Percentiles rank a stretch among this genome's conserved stretches.
These are phyloP conservation scores for Miniopterus natalensis DNA, from an alignment of 2,113 vertebrate genomes.

Conservation along the genomic window DNA sequence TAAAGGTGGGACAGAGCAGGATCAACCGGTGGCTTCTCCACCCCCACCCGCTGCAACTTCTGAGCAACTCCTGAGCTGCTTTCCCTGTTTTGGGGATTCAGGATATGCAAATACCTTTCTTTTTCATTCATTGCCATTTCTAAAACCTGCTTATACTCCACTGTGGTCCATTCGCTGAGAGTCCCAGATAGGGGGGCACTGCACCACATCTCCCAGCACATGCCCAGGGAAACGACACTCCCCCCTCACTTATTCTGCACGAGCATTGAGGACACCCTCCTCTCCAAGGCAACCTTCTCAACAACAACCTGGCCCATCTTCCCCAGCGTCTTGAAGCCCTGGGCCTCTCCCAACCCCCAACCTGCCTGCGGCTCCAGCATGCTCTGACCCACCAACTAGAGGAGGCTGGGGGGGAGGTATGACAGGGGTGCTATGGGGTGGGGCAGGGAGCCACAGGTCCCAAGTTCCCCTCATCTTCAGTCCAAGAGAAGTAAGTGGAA, in stretches of 20 bases:
- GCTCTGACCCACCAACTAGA: not conserved
- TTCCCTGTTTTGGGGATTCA: not conserved
- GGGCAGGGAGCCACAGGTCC: not conserved
- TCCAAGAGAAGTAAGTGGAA: not conserved
- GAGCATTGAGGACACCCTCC: not conserved
- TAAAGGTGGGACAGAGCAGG: not conserved
- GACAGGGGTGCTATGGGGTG: rapidly evolving
- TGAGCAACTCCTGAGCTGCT: not conserved
- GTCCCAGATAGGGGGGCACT: not conserved
- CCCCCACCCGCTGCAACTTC: not conserved
- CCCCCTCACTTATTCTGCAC: too few species aligned
- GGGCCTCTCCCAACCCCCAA: not conserved
- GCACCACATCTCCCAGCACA: not conserved
- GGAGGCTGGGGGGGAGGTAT: not conserved
- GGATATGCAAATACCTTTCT: not conserved
- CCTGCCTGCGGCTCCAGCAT: not conserved
- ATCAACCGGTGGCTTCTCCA: not conserved
- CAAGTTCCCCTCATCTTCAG: not conserved
- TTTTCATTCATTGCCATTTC: not conserved
- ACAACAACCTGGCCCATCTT: not conserved
- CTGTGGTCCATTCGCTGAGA: not conserved
- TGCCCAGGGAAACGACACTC: not conserved
- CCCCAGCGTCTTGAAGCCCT: not conserved
- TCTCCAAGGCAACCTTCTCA: not conserved
- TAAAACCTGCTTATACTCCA: not conserved